Evolutionary conservation across 2,113 vertebrate genomes (phyloP).

Genomic region (Donacobius atricapilla): DNA sequence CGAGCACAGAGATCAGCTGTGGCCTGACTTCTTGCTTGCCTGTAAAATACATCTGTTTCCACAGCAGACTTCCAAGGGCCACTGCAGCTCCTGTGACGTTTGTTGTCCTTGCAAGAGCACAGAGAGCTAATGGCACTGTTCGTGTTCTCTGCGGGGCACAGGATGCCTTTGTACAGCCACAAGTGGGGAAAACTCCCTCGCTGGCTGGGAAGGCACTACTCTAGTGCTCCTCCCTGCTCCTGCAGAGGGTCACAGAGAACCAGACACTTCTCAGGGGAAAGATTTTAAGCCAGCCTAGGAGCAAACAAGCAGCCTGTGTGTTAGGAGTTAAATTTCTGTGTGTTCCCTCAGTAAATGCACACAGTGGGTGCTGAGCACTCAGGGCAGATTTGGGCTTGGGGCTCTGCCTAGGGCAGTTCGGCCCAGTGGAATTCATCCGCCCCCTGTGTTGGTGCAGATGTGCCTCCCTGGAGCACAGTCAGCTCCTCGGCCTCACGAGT

Average conservation of each 20-base stretch:
- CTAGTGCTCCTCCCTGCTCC: background rate
- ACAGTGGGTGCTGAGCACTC: background rate
- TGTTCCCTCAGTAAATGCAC: background rate
- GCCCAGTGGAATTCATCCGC: background rate
- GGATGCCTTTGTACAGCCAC: background rate
- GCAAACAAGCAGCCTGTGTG: fast-evolving
- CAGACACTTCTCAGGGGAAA: background rate
- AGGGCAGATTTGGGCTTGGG: background rate
- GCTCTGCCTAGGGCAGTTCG: background rate
- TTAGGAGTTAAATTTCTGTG: background rate
- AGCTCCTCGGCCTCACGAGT: fast-evolving
- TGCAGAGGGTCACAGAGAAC: background rate
- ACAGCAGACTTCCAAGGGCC: background rate
- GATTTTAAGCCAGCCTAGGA: background rate
- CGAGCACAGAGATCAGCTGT: fast-evolving
- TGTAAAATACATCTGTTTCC: background rate
- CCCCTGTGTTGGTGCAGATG: fast-evolving
- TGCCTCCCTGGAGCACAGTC: fast-evolving
- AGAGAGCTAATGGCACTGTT: background rate
- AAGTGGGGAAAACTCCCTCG: fast-evolving
- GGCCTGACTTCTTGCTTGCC: background rate
- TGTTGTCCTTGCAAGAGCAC: fast-evolving
- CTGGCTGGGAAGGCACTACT: background rate
- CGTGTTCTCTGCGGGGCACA: background rate
- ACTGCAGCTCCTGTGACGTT: background rate